A percentile compares a stretch with the other conserved stretches of the same genome.
Evolutionary conservation across 1,140 invertebrate species (phyloP).

Genomic region (Agrypnia vestita): DNA sequence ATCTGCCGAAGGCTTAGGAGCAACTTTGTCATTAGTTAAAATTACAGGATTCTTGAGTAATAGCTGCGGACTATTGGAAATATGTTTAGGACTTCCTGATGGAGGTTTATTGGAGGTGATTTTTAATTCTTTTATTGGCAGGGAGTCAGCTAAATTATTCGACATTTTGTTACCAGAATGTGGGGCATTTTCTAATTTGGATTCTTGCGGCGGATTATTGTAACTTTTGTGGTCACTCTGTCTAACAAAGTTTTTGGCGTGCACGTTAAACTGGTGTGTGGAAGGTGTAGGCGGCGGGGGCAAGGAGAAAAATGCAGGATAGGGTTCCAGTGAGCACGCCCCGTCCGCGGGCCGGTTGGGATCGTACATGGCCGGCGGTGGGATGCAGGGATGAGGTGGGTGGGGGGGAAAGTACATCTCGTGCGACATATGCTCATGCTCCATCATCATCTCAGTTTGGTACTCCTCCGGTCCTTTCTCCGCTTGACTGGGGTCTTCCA

Average conservation of each 20-base stretch:
- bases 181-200: slow-evolving; percentile 49
- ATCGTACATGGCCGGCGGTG: slow-evolving; percentile 68
- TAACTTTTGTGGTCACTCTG: slow-evolving; percentile 67
- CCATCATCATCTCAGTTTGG: slow-evolving; percentile 70
- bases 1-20: slow-evolving; percentile 65
- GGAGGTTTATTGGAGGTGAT: slow-evolving; percentile 65
- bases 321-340: slow-evolving; percentile 62
- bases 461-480: slow-evolving; percentile 72
- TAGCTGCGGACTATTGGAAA: not conserved
- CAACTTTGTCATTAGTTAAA: slow-evolving; percentile 63
- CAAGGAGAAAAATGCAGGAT: slow-evolving; percentile 10
- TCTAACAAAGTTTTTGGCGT: slow-evolving; percentile 71
- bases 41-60: slow-evolving; percentile 60
- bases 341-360: slow-evolving; percentile 61
- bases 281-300: slow-evolving; percentile 60
- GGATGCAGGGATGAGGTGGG: slow-evolving; percentile 62
- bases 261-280: slow-evolving; percentile 71
- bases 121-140: slow-evolving; percentile 72
- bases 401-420: slow-evolving; percentile 71
- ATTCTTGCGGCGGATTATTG: slow-evolving; percentile 53
- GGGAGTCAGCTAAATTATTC: slow-evolving; percentile 62
- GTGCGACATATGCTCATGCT: slow-evolving; percentile 66
- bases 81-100: slow-evolving; percentile 64
- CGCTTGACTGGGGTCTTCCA: slow-evolving; percentile 66
- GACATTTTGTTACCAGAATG: slow-evolving; percentile 5